Evolutionary conservation across 1,140 invertebrate species (phyloP), one percentile per base, ranked within the genome.

Genomic region (Cyclina sinensis): DNA sequence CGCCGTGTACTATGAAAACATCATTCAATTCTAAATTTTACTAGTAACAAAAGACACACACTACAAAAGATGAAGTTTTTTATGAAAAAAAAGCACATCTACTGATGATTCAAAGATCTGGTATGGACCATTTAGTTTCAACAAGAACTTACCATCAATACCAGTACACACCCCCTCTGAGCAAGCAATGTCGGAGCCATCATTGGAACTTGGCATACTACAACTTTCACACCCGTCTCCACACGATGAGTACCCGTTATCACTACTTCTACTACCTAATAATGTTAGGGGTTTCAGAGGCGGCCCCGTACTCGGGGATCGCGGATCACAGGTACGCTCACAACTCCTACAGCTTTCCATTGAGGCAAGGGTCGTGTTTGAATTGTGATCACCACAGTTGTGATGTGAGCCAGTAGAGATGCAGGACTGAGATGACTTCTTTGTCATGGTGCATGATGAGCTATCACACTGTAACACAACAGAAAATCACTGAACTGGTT

Each of bases 201-300:
- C 94, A 76, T 92, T 94, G 37, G 94, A 95, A 89, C 94, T 94
- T 37, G 93, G 94, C 83, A 92, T 89, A 88, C 94, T 94, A 90
- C 93, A 95, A 86, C 85, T 93, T 24, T 95, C 94, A 89, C 94
- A 95, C 46, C 94, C 93, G 32, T 95, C 94, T n/a, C 78, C 89
- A 39, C 92, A 94, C 35, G 94, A 94, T 0, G 93, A 93, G 86
- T 95, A 95, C 12, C 94, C 94, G 78, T 88, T 91, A 86, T 95
- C 94, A 90, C 93, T 94, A 32, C 89, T 88, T 62, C 90, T 68
- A 80, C 89, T 90, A 11, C 87, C 89, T 4, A 70, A 27, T 43
- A 82, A 21, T 32, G 74, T 70, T 9, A 57, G 37, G 7, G 86
- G 86, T 46, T 89, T 90, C 46, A 83, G 76, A 18, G 74, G 37